These are phyloP conservation scores for Manis pentadactyla DNA, from an alignment of 2,797 vertebrate genomes.

Conservation along the genomic window DNA sequence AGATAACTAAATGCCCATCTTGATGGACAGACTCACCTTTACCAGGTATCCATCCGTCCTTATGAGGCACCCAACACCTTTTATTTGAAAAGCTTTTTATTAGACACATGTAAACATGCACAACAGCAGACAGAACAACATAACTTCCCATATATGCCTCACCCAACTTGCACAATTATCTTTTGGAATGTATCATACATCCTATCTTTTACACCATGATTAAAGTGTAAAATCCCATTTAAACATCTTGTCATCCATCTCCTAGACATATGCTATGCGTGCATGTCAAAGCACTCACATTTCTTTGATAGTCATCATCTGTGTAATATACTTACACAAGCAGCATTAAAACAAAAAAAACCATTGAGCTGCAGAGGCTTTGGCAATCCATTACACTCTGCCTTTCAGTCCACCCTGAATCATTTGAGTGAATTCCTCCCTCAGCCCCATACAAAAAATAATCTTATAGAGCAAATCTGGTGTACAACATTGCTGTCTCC, in stretches of 20 bases:
- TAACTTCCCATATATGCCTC: neutral
- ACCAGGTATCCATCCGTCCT: neutral
- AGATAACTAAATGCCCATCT: neutral
- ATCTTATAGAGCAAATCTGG: neutral
- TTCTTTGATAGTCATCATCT: neutral
- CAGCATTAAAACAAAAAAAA: neutral
- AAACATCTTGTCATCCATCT: neutral
- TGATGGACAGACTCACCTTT: neutral
- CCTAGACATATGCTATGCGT: neutral
- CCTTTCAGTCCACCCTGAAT: neutral
- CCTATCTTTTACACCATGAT: neutral
- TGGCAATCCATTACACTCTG: neutral
- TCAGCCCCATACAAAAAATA: neutral
- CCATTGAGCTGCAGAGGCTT: neutral
- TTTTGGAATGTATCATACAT: neutral
- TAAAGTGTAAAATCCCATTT: neutral
- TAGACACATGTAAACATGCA: neutral
- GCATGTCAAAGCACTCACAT: neutral
- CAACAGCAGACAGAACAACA: neutral
- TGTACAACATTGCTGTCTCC: neutral
- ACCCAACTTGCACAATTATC: neutral
- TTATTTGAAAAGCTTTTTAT: neutral
- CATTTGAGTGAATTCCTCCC: neutral
- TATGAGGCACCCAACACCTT: neutral
- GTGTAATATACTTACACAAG: neutral